phyloP scores from a whole-genome alignment of 1,140 invertebrate species.

The Drosophila nigrodunni region DNA sequence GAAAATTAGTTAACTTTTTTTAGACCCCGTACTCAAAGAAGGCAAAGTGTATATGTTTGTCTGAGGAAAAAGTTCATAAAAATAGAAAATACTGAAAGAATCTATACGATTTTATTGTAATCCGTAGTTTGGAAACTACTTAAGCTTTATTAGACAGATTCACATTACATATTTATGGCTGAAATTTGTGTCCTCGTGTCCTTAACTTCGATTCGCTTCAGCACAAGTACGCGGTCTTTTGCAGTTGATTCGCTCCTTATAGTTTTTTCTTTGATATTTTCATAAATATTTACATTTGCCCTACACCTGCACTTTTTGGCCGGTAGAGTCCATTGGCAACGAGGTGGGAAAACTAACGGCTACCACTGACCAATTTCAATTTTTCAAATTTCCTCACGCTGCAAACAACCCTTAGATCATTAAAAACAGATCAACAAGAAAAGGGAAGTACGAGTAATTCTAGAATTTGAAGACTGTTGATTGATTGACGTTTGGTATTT shows the following conservation, averaged over 20 bases:
- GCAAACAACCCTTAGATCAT: conserved; percentile 28
- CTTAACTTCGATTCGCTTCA: too few relatives aligned
- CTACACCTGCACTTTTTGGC: conserved; percentile 48
- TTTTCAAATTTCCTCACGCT: background rate
- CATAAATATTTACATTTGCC: conserved; percentile 48
- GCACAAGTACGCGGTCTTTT: too few relatives aligned
- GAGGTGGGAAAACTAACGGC: conserved; percentile 14
- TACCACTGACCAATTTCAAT: background rate
- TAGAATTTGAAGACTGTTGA: background rate
- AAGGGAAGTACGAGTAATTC: conserved; percentile 8
- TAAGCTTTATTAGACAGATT: too few relatives aligned
- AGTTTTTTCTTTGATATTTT: conserved; percentile 22
- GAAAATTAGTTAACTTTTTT: conserved; percentile 81
- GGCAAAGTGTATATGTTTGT: too few relatives aligned
- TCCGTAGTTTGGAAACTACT: too few relatives aligned
- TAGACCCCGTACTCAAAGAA: too few relatives aligned
- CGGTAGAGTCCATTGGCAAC: conserved; percentile 54
- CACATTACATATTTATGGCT: too few relatives aligned
- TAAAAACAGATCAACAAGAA: background rate
- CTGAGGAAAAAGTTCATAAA: too few relatives aligned
- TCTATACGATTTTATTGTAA: too few relatives aligned
- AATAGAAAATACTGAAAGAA: too few relatives aligned
- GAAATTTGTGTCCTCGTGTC: too few relatives aligned
- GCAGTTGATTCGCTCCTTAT: too few relatives aligned
- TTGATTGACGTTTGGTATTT: conserved; percentile 20